A percentile compares a stretch with the other conserved stretches of the same genome.
phyloP scores from a whole-genome alignment of 1,140 invertebrate genomes.

The Onthophagus taurus region DNA sequence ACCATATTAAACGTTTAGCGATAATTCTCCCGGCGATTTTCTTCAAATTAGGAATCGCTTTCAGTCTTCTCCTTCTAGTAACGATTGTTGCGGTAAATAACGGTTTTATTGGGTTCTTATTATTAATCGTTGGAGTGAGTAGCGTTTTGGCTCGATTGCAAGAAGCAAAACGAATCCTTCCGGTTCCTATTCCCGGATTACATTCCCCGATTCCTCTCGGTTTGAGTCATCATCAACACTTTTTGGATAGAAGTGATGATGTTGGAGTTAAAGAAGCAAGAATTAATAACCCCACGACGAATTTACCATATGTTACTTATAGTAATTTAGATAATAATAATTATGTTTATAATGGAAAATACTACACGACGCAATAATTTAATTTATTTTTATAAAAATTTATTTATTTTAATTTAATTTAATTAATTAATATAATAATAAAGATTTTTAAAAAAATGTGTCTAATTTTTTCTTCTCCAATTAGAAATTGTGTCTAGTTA shows the following conservation, averaged over 20 bases:
- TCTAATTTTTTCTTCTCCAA: no score
- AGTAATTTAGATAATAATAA: no score
- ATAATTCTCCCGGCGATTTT: conserved; percentile 35
- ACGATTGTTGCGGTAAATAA: conserved; percentile 34
- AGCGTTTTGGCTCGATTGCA: conserved; percentile 32
- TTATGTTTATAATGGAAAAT: no score
- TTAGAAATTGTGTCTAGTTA: no score
- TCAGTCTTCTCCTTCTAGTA: conserved; percentile 32
- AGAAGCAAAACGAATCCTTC: conserved; percentile 20
- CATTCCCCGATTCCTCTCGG: conserved; percentile 3
- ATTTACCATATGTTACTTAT: no score
- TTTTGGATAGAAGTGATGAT: conserved; percentile 20
- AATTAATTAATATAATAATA: no score
- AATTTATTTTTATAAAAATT: no score
- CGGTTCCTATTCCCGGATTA: background rate
- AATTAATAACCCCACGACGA: no score
- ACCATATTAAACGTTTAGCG: conserved; percentile 31
- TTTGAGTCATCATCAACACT: conserved; percentile 19
- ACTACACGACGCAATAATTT: no score
- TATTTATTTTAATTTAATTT: no score
- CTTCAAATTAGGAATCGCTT: conserved; percentile 36
- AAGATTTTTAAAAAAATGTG: no score
- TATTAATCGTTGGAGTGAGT: conserved; percentile 34
- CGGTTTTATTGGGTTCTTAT: conserved; percentile 34
- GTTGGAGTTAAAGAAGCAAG: no score